Evolutionary conservation across 2,888 invertebrate genomes (phyloP).

Genomic region (Platerodrilus igneus): DNA sequence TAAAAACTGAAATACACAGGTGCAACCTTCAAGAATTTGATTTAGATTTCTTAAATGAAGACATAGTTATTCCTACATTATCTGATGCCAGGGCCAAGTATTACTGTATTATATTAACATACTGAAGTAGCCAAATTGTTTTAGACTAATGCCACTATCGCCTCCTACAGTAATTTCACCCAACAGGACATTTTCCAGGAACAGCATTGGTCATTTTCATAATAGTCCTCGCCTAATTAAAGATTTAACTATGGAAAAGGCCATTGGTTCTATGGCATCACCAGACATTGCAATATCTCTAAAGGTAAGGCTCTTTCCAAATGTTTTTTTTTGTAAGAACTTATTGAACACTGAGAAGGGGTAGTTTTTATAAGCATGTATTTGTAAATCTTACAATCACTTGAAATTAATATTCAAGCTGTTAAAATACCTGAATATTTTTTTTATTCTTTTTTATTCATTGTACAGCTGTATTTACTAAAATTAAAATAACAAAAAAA

Average conservation of each 20-base stretch:
- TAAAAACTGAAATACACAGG: slow-evolving; percentile 28
- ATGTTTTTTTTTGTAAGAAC: no score
- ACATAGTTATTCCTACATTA: slow-evolving; percentile 39
- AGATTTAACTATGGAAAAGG: slow-evolving; percentile 48
- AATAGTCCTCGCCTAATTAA: slow-evolving; percentile 21
- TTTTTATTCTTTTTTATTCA: no score
- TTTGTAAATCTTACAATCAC: no score
- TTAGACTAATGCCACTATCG: slow-evolving; percentile 52
- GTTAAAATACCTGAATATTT: no score
- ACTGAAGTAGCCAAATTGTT: slow-evolving; percentile 21
- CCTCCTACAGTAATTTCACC: slow-evolving; percentile 52
- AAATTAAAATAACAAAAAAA: no score
- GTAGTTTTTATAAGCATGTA: no score
- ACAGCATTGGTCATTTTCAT: slow-evolving; percentile 22
- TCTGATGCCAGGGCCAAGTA: slow-evolving; percentile 40
- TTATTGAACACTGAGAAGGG: no score
- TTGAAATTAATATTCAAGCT: no score
- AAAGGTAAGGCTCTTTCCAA: no score
- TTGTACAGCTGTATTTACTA: no score
- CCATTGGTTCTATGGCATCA: slow-evolving; percentile 59
- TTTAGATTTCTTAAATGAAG: slow-evolving; percentile 42
- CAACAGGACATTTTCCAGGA: slow-evolving; percentile 31
- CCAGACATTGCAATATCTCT: slow-evolving; percentile 57
- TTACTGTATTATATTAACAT: slow-evolving; percentile 19
- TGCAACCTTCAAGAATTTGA: slow-evolving; percentile 44